Base-by-base conservation (phyloP, 2,797 vertebrate genomes). In the Halcyon chelicuti region DNA sequence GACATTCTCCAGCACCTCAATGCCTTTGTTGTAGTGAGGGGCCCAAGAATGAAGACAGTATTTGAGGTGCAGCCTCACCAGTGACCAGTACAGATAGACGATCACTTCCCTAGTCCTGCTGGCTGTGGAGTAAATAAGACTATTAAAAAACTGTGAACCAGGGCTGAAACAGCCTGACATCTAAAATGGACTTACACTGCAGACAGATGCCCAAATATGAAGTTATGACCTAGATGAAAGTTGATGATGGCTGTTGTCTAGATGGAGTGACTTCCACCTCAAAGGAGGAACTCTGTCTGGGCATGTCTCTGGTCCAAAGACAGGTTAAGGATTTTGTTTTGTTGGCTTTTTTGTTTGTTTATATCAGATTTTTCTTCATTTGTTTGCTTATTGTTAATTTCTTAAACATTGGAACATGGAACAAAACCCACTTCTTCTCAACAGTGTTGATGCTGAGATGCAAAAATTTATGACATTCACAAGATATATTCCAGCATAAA, bases 371-470 rank as follows among this genome's bases (percentile, higher is more conserved):
- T 31, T 57, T 44, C 8, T 52, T 52, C 23, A 7, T 14, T 70
- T 71, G 14, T 25, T 66, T 65, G 10, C 62, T 94, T 52, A 31
- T 7, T 51, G 16, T 19, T 55, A 26, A 60, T 74, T 72, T 72
- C 23, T 72, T 68, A 72, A 72, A 2, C 7, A 46, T 28, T 40
- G 40, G 5, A 71, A 44, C 2, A 40, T 11, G 8, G 31, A 68
- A 4, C 0, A 68, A 85, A 85, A 14, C 0, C 7, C 52, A 2
- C 11, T 49, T 80, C 25, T 79, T 73, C 18, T 20, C 3, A 1
- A 23, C 10, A 33, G 5, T 37, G 6, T 11, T 18, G 16, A 29
- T 51, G 23, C 6, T 67, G 21, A 29, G 11, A 31, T 23, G 7
- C 4, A 70, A 44, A 26, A 28, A 2, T n/a, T 80, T 62, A 21